Base-by-base conservation (phyloP, 2,113 vertebrate species). In the Stercorarius parasiticus region DNA sequence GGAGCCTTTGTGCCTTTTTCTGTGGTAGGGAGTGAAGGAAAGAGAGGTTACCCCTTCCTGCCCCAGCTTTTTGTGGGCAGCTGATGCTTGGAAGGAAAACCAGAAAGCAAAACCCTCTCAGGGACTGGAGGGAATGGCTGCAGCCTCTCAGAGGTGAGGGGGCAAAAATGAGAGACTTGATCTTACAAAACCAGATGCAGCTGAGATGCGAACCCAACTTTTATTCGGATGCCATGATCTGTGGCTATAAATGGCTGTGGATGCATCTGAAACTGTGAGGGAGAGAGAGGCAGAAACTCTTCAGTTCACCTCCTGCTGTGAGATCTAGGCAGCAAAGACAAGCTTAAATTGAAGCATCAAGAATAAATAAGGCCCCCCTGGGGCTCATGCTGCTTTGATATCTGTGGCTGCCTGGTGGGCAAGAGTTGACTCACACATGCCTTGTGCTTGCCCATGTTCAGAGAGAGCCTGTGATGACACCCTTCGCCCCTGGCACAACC, bases 301-400 rank as follows among this genome's bases (percentile, higher is more conserved):
- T 82, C 64, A 82, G 53, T 66, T 94, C 70, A 32, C 27, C 49
- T 47, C 80, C 85, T 83, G 76, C 81, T 94, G 82, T 73, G 78
- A 86, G 71, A 90, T 67, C 67, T 23, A 81, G 84, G 45, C 82
- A 95, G 45, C 67, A 90, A 91, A 95, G 84, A 59, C 38, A 82
- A 91, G 78, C 50, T 93, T 80, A 86, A 88, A 90, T 34, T 77
- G 50, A 95, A 87, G 81, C 59, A 93, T 74, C 70, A 92, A 59
- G 79, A 94, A 91, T 86, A 95, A 91, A 93, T 84, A 95, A 96
- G 70, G 38, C n/a, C n/a, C 50, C 50, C 77, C 58, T 67, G 67
- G 47, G 86, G 83, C 47, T 89, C 69, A 9, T 8, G n/a, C 50
- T 71, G 42, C 91, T 91, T 93, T 96, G 82, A 78, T 94, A 73